Evolutionary conservation across 2,797 vertebrate species (phyloP).

Genomic region (Cryptoprocta ferox): DNA sequence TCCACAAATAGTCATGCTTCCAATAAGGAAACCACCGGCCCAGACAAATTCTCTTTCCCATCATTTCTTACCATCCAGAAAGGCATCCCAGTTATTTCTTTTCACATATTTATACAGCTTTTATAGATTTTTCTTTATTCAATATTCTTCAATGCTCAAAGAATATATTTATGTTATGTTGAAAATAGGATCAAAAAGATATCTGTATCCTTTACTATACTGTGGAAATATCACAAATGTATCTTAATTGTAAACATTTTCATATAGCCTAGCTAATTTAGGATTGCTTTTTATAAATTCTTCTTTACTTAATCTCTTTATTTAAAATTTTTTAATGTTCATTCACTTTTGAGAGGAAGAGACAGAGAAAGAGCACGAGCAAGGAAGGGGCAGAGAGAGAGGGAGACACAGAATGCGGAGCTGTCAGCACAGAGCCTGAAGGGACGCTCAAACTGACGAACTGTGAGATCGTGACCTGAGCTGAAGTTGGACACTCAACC

Average conservation of each 20-base stretch:
- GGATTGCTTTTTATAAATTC: background rate
- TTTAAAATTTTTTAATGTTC: too few relatives aligned
- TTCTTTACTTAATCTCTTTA: background rate
- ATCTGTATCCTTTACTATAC: background rate
- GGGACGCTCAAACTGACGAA: too few relatives aligned
- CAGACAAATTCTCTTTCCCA: background rate
- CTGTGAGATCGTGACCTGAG: too few relatives aligned
- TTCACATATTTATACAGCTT: background rate
- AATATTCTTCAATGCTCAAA: background rate
- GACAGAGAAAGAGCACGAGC: too few relatives aligned
- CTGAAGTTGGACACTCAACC: too few relatives aligned
- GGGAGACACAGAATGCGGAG: too few relatives aligned
- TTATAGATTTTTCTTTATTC: background rate
- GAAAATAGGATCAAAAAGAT: background rate
- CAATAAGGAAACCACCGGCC: background rate
- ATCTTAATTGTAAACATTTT: conserved; percentile 23
- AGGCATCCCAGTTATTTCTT: background rate
- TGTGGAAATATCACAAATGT: background rate
- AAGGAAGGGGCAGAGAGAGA: too few relatives aligned
- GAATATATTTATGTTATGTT: background rate
- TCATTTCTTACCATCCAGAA: background rate
- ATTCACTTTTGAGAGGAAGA: too few relatives aligned
- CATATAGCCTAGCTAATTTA: background rate
- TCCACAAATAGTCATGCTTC: background rate
- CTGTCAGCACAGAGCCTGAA: too few relatives aligned